Base-by-base conservation (phyloP, 2,797 vertebrate genomes). In the Coranthus polyacanthus region DNA sequence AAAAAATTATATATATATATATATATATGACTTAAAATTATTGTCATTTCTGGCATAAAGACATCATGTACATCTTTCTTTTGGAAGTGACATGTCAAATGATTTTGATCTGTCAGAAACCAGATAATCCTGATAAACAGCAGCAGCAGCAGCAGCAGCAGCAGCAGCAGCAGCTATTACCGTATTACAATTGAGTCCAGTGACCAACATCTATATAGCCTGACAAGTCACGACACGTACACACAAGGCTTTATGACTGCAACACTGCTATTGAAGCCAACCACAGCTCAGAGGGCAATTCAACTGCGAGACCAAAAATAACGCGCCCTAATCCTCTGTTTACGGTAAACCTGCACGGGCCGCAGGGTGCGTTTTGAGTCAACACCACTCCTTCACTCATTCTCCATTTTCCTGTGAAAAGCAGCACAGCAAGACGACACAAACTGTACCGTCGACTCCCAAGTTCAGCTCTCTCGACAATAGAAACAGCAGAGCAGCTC, bases 401-500 rank as follows among this genome's bases (percentile, higher is more conserved):
- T 20, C 68, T 41, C 49, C 42, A 6, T 41, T 64, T 59, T 8
- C 32, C 56, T 21, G 57, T 8, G 8, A 61, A 21, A 36, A 44
- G 17, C 71, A 50, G 42, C 50, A 20, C 59, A 41, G 68, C 69
- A 41, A 38, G 5, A 32, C 18, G 37, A 67, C 70, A n/a, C 32
- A 16, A 2, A 42, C 59, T 36, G 45, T 0, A 1, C 39, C 6
- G 8, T 18, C 24, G 16, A 34, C 53, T 81, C 1, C 68, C 37
- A 17, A 78, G 67, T 50, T 73, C 49, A 56, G 43, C 67, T 62
- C 67, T 62, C 46, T 59, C 73, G 71, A 89, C 81, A 88, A 86
- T 74, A 64, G 81, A 78, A 76, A 81, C 6, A 55, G 64, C 74
- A 22, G 64, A 80, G 78, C 64, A 36, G 76, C 82, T 81, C 74